Conservation (phyloP, 2,797 vertebrate genomes). For the Pseudomugil gertrudae region DNA sequence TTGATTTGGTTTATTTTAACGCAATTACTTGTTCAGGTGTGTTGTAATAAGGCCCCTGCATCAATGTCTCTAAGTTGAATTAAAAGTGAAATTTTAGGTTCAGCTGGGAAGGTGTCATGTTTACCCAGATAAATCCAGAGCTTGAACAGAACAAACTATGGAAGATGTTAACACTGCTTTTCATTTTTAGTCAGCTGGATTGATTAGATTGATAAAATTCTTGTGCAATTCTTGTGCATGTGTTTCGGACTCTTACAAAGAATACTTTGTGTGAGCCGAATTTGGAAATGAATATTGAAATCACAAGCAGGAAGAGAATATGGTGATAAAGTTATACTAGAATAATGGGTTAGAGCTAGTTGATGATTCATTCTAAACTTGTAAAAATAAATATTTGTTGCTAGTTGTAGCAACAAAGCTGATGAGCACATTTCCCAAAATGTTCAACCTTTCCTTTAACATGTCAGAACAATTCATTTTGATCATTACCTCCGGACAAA, state of each 20-base stretch:
- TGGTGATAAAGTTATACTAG: not conserved
- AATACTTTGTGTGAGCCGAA: not conserved
- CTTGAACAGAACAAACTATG: too few relatives aligned
- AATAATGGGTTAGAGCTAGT: not conserved
- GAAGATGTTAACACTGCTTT: too few relatives aligned
- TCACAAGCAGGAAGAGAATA: not conserved
- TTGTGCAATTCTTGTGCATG: too few relatives aligned
- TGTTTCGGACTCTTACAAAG: too few relatives aligned
- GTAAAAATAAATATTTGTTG: not conserved
- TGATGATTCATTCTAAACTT: not conserved
- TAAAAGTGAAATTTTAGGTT: not conserved
- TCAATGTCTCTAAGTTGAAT: not conserved
- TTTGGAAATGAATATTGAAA: not conserved
- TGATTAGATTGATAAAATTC: too few relatives aligned
- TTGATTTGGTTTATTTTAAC: not conserved
- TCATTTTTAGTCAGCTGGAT: too few relatives aligned
- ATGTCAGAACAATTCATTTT: not conserved
- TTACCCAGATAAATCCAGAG: not conserved
- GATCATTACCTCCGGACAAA: conserved; percentile 92
- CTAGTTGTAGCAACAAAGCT: not conserved
- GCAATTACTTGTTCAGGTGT: not conserved
- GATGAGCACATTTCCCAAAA: not conserved
- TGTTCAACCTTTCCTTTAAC: not conserved
- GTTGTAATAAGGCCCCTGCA: not conserved
- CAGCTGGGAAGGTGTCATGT: not conserved